Base-by-base conservation (phyloP, 2,888 invertebrate species). In the Nesidiocoris tenuis region DNA sequence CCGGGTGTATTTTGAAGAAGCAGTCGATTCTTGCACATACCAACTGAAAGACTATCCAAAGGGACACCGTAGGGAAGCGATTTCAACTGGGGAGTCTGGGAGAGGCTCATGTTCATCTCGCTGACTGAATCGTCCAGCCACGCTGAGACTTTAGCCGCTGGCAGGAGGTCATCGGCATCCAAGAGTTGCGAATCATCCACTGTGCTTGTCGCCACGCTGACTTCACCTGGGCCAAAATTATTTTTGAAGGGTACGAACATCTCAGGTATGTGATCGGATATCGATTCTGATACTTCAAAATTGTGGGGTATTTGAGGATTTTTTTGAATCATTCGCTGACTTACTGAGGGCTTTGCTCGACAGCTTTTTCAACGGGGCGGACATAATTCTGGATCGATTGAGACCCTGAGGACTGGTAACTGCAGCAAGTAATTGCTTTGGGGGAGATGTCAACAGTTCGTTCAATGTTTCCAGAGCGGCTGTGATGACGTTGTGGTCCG, bases 401-500 rank as follows among this genome's bases (percentile, higher is more conserved):
- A 87, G 83, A 80, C 84, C 87, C 67, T 84, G 83, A 5, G 83
- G 81, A 57, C 87, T 87, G 21, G 88, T 81, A 17, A 93, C 82
- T 0, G 86, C 84, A 1, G 83, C 82, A 71, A 86, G 84, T 39
- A 90, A 85, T 0, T 85, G 84, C 0, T 86, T 85, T 1, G 87
- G 87, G 79, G 83, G 87, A 81, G 85, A 85, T 80, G 85, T 85
- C 3, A 93, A 82, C 1, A 93, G 82, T 66, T 89, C 87, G 21
- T 89, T 87, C 24, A 93, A 85, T 81, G 89, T 86, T 84, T 98
- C 97, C 82, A 97, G 86, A 18, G 95, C 89, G 0, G 94, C 90
- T 82, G 95, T 95, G 80, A 94, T 90, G 76, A 95, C 89, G 83
- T 95, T 95, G 84, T 96, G 96, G 84, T 96, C 93, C 5, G 85